Conservation (phyloP, 1,140 invertebrate genomes). For the Bombus waltoni region DNA sequence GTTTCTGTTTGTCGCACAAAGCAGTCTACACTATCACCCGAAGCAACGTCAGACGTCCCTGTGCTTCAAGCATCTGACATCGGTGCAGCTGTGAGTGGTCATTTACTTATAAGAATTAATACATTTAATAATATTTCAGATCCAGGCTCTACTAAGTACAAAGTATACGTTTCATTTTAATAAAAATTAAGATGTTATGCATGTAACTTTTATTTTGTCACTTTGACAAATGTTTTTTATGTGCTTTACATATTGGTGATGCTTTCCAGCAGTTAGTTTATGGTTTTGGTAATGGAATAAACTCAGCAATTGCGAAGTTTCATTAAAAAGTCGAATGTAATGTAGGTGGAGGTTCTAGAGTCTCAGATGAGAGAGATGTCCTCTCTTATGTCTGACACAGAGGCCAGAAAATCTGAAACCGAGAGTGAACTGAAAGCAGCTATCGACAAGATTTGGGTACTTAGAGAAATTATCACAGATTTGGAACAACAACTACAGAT, state of each 20-base stretch:
- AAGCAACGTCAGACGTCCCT: slow-evolving; percentile 69
- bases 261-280: slow-evolving; percentile 43
- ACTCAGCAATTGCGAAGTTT: not conserved
- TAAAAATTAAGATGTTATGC: slow-evolving; percentile 1
- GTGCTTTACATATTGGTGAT: slow-evolving; percentile 50
- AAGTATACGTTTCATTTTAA: slow-evolving; percentile 20
- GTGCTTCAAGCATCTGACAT: slow-evolving; percentile 73
- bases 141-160: slow-evolving; percentile 16
- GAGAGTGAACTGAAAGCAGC: slow-evolving; percentile 88
- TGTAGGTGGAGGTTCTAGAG: slow-evolving; percentile 87
- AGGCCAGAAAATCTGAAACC: slow-evolving; percentile 83
- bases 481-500: slow-evolving; percentile 88
- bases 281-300: slow-evolving; percentile 30
- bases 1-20: slow-evolving; percentile 80
- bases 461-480: slow-evolving; percentile 90
- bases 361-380: slow-evolving; percentile 87
- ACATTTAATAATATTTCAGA: slow-evolving; percentile 26
- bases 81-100: slow-evolving; percentile 76
- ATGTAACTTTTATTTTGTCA: slow-evolving; percentile 17
- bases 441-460: slow-evolving; percentile 87
- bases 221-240: not conserved
- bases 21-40: slow-evolving; percentile 77
- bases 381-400: slow-evolving; percentile 84
- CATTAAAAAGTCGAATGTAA: not conserved
- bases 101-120: slow-evolving; percentile 56